These are phyloP conservation scores for Rafetus swinhoei DNA, from an alignment of 2,113 vertebrate genomes.

Conservation along the genomic window DNA sequence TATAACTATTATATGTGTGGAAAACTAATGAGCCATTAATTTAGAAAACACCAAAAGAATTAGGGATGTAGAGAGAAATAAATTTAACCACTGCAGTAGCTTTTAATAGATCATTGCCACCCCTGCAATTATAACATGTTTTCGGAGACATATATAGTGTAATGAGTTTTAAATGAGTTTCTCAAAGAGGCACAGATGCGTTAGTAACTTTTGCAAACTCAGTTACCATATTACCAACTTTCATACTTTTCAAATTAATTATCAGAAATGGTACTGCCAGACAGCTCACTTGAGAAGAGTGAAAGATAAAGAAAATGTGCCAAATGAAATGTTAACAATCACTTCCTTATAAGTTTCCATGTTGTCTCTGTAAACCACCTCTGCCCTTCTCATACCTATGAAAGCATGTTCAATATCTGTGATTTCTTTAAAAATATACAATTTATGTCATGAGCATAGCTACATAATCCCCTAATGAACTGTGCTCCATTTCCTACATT, in stretches of 20 bases:
- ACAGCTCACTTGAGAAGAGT: neutral
- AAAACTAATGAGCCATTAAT: neutral
- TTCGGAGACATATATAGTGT: neutral
- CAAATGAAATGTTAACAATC: neutral
- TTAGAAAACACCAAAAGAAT: neutral
- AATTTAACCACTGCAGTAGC: neutral
- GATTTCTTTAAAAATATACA: neutral
- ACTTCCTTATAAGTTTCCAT: neutral
- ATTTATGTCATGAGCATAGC: neutral
- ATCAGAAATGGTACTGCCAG: neutral
- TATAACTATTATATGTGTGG: neutral
- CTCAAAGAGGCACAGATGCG: neutral
- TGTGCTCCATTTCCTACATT: neutral
- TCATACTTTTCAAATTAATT: neutral
- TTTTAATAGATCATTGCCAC: neutral
- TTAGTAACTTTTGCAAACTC: neutral
- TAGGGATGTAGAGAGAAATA: neutral
- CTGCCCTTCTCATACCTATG: neutral
- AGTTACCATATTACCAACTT: neutral
- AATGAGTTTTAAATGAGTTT: neutral
- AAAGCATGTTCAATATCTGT: neutral
- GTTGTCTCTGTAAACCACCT: neutral
- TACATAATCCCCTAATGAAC: neutral
- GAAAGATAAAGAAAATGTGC: neutral
- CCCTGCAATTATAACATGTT: neutral